Percentiles rank a stretch among this genome's conserved stretches.
These are phyloP conservation scores for Petrocephalus schoutedeni DNA, from an alignment of 2,797 vertebrate genomes.

Conservation along the genomic window DNA sequence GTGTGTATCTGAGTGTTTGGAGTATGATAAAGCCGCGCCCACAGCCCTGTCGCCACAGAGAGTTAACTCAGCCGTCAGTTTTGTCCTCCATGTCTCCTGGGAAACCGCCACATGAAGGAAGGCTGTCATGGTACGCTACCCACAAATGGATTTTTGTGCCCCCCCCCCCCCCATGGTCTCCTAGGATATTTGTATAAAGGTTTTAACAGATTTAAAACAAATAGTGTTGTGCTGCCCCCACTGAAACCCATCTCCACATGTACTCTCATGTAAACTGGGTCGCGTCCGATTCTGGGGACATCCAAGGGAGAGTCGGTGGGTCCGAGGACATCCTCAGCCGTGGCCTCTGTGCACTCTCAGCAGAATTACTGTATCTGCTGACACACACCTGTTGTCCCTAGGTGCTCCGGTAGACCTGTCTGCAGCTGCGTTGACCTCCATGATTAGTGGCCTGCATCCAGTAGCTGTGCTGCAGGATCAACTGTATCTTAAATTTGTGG, in stretches of 20 bases:
- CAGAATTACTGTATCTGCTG: background rate
- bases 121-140: conserved; percentile 71
- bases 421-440: background rate
- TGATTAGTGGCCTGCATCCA: background rate
- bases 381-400: background rate
- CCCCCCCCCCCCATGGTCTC: conserved; percentile 58
- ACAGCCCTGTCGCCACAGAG: background rate
- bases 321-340: background rate
- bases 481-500: background rate
- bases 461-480: background rate
- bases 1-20: background rate
- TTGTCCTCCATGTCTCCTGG: conserved; percentile 55
- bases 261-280: conserved; percentile 30
- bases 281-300: background rate
- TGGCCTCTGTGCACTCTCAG: background rate
- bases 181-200: conserved; percentile 68
- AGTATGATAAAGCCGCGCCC: background rate
- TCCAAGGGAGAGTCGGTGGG: background rate
- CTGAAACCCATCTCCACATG: conserved; percentile 66
- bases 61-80: conserved; percentile 17
- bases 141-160: conserved; percentile 76
- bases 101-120: conserved; percentile 53
- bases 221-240: conserved; percentile 67
- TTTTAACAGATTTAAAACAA: conserved; percentile 69
- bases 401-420: background rate